phyloP scores from a whole-genome alignment of 2,888 invertebrate species.

The Pherbina coryleti region DNA sequence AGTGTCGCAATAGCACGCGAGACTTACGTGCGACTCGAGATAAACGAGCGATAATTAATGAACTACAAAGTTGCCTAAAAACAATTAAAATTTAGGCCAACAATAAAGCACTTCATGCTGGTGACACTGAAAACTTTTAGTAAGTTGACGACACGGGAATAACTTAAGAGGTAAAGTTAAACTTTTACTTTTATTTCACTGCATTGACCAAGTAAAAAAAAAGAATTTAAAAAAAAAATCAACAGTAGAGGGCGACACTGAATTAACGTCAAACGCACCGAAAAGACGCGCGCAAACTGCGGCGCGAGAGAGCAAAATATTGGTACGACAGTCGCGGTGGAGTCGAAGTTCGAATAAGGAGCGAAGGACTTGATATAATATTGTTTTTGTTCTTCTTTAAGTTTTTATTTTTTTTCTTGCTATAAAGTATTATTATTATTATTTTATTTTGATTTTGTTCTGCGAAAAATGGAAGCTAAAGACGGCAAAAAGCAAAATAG shows the following conservation, averaged over 20 bases:
- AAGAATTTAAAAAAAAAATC: background rate
- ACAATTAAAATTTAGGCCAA: constrained; percentile 20
- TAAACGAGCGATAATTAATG: background rate
- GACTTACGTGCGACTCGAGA: constrained; percentile 5
- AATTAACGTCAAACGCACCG: constrained; percentile 57
- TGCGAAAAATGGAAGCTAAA: constrained; percentile 4
- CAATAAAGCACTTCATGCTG: constrained; percentile 9
- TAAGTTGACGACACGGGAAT: background rate
- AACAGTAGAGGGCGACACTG: background rate
- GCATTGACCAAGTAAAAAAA: background rate
- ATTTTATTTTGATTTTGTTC: background rate
- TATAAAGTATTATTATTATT: background rate
- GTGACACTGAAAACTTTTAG: background rate
- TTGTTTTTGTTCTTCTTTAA: constrained; percentile 1
- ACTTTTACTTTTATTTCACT: constrained; percentile 12
- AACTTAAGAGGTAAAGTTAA: background rate
- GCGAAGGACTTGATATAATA: constrained; percentile 10
- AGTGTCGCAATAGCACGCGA: constrained; percentile 32
- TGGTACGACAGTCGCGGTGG: background rate
- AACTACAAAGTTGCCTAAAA: background rate
- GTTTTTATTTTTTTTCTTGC: background rate
- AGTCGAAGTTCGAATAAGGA: background rate
- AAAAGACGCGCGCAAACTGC: constrained; percentile 64
- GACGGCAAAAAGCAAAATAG: constrained; percentile 25
- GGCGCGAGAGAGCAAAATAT: constrained; percentile 12